Conservation (phyloP, 2,888 invertebrate species). For the Pterobdella sp. region DNA sequence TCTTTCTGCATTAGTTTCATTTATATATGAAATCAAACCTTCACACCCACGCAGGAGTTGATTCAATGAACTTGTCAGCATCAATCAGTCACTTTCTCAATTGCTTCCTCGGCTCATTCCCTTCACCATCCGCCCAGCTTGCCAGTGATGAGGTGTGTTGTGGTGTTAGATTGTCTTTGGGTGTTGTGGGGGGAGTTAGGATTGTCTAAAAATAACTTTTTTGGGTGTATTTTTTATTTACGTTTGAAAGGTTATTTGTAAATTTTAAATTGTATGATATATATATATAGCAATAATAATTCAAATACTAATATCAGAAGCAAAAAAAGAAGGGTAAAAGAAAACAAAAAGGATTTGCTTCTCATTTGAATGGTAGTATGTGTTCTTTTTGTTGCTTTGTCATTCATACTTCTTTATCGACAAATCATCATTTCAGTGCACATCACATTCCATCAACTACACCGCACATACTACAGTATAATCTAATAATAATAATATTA, state of each 20-base stretch:
- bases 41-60: slow-evolving; percentile 56
- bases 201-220: too few species aligned
- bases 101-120: slow-evolving; percentile 76
- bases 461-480: too few species aligned
- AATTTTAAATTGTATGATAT: not conserved
- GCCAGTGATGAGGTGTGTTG: slow-evolving; percentile 61
- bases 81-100: slow-evolving; percentile 93
- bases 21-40: not conserved
- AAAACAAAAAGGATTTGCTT: slow-evolving; percentile 49
- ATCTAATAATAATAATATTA: slow-evolving; percentile 1
- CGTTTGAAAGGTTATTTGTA: not conserved
- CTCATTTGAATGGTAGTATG: slow-evolving; percentile 17
- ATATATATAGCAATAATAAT: too few species aligned
- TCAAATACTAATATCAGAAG: slow-evolving; percentile 51
- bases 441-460: too few species aligned
- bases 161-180: not conserved
- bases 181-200: not conserved
- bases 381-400: not conserved
- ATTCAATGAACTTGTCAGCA: slow-evolving; percentile 78
- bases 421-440: too few species aligned
- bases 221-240: not conserved
- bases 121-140: slow-evolving; percentile 62
- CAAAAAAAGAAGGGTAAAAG: slow-evolving; percentile 56
- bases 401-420: not conserved
- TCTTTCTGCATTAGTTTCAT: not conserved